A percentile compares a stretch with the other conserved stretches of the same genome.
These are phyloP conservation scores for Hybognathus amarus DNA, from an alignment of 2,797 vertebrate genomes.

Conservation along the genomic window DNA sequence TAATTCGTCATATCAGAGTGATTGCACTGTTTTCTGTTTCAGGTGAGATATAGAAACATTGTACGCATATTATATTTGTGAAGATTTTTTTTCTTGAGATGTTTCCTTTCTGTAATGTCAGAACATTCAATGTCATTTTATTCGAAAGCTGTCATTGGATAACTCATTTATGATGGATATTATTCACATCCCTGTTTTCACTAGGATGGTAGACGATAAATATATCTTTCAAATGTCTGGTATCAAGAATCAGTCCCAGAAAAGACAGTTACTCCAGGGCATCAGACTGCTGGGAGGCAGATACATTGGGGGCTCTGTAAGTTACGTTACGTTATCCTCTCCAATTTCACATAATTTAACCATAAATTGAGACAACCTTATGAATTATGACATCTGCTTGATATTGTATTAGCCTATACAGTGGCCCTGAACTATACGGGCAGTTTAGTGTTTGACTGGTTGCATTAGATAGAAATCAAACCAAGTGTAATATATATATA, in stretches of 20 bases:
- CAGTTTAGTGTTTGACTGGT: not conserved
- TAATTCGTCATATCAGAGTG: not conserved
- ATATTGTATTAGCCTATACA: not conserved
- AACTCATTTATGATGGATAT: not conserved
- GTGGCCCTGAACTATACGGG: not conserved
- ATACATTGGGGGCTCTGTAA: slow-evolving; percentile 80
- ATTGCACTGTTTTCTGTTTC: not conserved
- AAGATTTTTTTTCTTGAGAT: not conserved
- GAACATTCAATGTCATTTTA: too few species aligned
- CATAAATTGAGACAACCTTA: not conserved
- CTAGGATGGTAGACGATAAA: slow-evolving; percentile 67
- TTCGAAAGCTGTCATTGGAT: not conserved
- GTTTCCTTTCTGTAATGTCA: too few species aligned
- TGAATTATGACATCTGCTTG: not conserved
- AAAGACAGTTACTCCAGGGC: slow-evolving; percentile 70
- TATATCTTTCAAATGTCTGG: slow-evolving; percentile 73
- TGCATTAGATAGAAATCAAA: not conserved
- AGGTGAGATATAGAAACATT: slow-evolving; percentile 3
- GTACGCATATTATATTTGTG: not conserved
- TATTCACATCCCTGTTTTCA: not conserved
- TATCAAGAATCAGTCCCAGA: slow-evolving; percentile 70
- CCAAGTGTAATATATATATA: not conserved
- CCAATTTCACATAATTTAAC: too few species aligned
- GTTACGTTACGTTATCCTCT: slow-evolving; percentile 21
- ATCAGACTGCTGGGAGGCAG: slow-evolving; percentile 73